phyloP scores from a whole-genome alignment of 2,888 invertebrate species.

The Noctua pronuba region DNA sequence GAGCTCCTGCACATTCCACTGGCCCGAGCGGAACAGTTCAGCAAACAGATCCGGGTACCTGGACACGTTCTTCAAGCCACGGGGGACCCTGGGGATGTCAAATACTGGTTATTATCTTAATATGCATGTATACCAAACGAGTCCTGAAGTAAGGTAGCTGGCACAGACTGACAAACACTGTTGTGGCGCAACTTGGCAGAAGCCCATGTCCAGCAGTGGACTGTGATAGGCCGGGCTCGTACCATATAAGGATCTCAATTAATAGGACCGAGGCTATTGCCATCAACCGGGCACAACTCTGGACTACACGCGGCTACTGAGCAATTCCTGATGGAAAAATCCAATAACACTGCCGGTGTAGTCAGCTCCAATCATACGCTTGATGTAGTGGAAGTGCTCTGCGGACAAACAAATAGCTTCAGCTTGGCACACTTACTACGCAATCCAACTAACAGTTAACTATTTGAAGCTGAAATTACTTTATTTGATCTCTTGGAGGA shows the following conservation, averaged over 20 bases:
- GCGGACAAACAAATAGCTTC: slow-evolving; percentile 64
- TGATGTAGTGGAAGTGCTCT: slow-evolving; percentile 92
- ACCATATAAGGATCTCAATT: not conserved
- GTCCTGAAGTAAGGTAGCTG: not conserved
- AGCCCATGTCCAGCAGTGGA: not conserved
- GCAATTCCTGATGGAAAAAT: not conserved
- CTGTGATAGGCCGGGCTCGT: not conserved
- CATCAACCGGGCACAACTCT: not conserved
- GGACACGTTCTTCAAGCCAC: slow-evolving; percentile 93
- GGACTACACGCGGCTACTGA: too few relatives aligned
- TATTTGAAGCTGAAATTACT: not conserved
- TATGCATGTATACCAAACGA: not conserved
- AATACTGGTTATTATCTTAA: not conserved
- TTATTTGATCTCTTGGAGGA: not conserved
- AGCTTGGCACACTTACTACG: not conserved
- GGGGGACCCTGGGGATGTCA: slow-evolving; percentile 88
- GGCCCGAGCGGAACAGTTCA: slow-evolving; percentile 91
- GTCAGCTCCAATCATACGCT: slow-evolving; percentile 91
- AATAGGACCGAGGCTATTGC: not conserved
- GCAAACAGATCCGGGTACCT: slow-evolving; percentile 93
- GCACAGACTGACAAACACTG: too few relatives aligned
- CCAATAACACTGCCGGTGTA: slow-evolving; percentile 66
- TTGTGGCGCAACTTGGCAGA: not conserved
- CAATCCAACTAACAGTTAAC: not conserved
- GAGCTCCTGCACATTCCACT: slow-evolving; percentile 91